phyloP scores from a whole-genome alignment of 2,113 vertebrate genomes.

The Vanacampus margaritifer region DNA sequence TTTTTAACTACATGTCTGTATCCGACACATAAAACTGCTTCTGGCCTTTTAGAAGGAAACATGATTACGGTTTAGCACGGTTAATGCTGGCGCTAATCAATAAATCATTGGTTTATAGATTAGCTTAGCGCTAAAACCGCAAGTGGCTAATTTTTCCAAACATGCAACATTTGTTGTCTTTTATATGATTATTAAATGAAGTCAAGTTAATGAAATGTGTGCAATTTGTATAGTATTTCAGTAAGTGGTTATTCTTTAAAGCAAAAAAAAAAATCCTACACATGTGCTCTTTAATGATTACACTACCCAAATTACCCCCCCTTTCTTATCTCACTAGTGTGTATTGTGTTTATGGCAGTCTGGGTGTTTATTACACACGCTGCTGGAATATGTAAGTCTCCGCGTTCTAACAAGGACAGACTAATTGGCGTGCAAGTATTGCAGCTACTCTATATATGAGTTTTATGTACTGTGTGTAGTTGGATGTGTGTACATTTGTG shows the following conservation, averaged over 20 bases:
- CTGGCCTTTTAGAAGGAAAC: conserved; percentile 20
- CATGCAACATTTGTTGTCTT: conserved; percentile 1
- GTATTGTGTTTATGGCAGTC: conserved; percentile 39
- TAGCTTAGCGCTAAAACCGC: background rate
- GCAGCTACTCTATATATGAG: conserved; percentile 28
- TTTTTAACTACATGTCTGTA: conserved; percentile 19
- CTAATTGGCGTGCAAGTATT: conserved; percentile 34
- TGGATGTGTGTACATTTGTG: conserved; percentile 11
- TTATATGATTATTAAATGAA: conserved; percentile 1
- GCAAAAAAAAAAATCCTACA: background rate
- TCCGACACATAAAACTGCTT: conserved; percentile 20
- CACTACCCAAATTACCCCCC: conserved; percentile 10
- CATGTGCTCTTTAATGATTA: conserved; percentile 27
- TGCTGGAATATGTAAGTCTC: conserved; percentile 37
- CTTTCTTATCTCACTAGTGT: conserved; percentile 15
- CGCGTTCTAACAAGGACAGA: conserved; percentile 43
- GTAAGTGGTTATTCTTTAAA: conserved; percentile 6
- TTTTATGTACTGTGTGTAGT: conserved; percentile 24
- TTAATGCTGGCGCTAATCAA: conserved; percentile 20
- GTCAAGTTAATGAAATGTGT: background rate
- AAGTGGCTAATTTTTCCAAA: background rate
- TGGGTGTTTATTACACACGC: conserved; percentile 37
- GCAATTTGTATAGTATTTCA: background rate
- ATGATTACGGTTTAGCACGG: conserved; percentile 12
- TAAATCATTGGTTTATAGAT: conserved; percentile 12